Percentiles rank a stretch among this genome's conserved stretches.
Conservation (phyloP, 2,888 invertebrate species). For the Hirtodrosophila trivittata region DNA sequence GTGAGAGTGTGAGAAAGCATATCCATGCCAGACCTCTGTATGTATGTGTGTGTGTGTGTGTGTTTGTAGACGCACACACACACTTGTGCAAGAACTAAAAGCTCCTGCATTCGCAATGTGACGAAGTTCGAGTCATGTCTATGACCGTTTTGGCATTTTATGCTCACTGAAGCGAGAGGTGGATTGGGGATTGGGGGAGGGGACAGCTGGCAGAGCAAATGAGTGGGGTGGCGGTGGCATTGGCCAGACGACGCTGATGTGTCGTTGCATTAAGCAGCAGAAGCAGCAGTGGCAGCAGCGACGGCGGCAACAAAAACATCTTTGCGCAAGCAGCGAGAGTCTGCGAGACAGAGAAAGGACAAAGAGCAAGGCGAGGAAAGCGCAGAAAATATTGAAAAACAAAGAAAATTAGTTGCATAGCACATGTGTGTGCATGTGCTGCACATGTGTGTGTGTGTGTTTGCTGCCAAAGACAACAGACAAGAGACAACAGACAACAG, state of each 20-base stretch:
- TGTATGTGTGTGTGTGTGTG: too few relatives aligned
- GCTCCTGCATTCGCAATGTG: constrained; percentile 52
- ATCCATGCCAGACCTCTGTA: constrained; percentile 20
- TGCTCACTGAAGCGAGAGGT: too few relatives aligned
- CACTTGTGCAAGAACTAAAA: constrained; percentile 12
- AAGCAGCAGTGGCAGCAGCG: constrained; percentile 30
- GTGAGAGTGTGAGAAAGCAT: constrained; percentile 1
- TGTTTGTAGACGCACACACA: constrained; percentile 6
- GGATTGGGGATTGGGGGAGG: background rate
- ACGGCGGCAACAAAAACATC: constrained; percentile 42
- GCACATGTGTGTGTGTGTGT: constrained; percentile 24
- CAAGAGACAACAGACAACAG: constrained; percentile 23
- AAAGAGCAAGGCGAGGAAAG: constrained; percentile 35
- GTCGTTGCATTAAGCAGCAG: constrained; percentile 48
- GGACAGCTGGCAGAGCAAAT: background rate
- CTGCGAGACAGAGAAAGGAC: constrained; percentile 24
- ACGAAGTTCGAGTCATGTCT: constrained; percentile 66
- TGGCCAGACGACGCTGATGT: constrained; percentile 37
- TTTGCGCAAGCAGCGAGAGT: constrained; percentile 20
- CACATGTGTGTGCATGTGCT: constrained; percentile 19
- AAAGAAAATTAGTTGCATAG: constrained; percentile 73
- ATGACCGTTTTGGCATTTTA: constrained; percentile 60
- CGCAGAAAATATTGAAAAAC: constrained; percentile 73
- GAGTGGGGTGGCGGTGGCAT: background rate
- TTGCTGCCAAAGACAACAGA: constrained; percentile 59